These are phyloP conservation scores for Leuctra nigra DNA, from an alignment of 2,888 invertebrate genomes.

Conservation along the genomic window DNA sequence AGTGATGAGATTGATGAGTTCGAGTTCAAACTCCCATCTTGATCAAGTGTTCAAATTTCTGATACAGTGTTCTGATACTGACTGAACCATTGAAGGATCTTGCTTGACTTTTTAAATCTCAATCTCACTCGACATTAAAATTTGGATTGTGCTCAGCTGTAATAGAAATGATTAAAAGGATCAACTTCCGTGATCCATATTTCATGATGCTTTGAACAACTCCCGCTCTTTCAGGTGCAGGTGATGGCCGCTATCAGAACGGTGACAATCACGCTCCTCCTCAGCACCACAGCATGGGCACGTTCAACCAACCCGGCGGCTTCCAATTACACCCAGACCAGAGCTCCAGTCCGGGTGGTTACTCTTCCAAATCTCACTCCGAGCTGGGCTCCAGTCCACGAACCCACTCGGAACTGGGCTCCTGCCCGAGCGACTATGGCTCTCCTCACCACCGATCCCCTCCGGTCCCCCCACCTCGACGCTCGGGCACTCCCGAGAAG, in stretches of 20 bases:
- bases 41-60: too few relatives aligned
- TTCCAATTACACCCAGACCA: slow-evolving; percentile 48
- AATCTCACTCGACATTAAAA: too few relatives aligned
- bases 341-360: slow-evolving; percentile 43
- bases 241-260: slow-evolving; percentile 50
- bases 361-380: slow-evolving; percentile 40
- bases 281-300: slow-evolving; percentile 25
- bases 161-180: too few relatives aligned
- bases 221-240: slow-evolving; percentile 5
- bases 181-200: too few relatives aligned
- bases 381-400: slow-evolving; percentile 45
- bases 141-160: too few relatives aligned
- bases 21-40: too few relatives aligned
- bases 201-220: too few relatives aligned
- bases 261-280: slow-evolving; percentile 48
- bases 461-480: slow-evolving; percentile 5
- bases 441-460: slow-evolving; percentile 57
- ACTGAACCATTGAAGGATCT: too few relatives aligned
- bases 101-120: too few relatives aligned
- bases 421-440: background rate
- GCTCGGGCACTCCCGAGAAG: background rate
- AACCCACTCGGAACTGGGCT: slow-evolving; percentile 40
- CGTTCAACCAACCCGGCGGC: slow-evolving; percentile 24
- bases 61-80: too few relatives aligned
- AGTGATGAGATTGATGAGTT: too few relatives aligned